phyloP scores from a whole-genome alignment of 2,888 invertebrate genomes.

The Oscheius sp. region DNA sequence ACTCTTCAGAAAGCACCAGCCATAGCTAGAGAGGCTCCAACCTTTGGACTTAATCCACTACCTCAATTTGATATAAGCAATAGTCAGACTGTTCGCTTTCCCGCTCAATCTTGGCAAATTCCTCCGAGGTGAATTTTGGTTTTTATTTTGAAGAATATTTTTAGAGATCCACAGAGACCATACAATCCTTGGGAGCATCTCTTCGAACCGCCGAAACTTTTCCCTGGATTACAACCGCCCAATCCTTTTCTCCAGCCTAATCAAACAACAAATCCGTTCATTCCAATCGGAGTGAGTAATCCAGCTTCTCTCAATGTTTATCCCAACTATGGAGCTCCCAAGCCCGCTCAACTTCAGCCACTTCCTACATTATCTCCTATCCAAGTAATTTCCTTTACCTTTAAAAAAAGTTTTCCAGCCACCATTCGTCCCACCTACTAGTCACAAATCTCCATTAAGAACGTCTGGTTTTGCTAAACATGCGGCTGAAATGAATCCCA shows the following conservation, averaged over 20 bases:
- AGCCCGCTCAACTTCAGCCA: no score
- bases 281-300: slow-evolving; percentile 30
- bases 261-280: slow-evolving; percentile 24
- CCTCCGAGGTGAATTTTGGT: slow-evolving; percentile 39
- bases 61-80: slow-evolving; percentile 2
- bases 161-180: neutral
- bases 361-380: no score
- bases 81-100: slow-evolving; percentile 51
- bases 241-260: neutral
- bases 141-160: neutral
- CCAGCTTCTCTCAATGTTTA: neutral
- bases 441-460: slow-evolving; percentile 17
- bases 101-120: slow-evolving; percentile 63
- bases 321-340: neutral
- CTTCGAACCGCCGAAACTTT: slow-evolving; percentile 19
- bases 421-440: slow-evolving; percentile 6
- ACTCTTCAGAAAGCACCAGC: neutral
- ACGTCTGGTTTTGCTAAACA: slow-evolving; percentile 10
- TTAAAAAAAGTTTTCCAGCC: neutral
- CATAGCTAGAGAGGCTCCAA: no score
- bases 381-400: neutral
- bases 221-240: slow-evolving; percentile 5
- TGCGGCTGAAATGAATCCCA: neutral
- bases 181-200: slow-evolving; percentile 13
- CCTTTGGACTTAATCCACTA: neutral